Evolutionary conservation across 2,113 vertebrate genomes (phyloP).

Genomic region (Taurulus bubalis): DNA sequence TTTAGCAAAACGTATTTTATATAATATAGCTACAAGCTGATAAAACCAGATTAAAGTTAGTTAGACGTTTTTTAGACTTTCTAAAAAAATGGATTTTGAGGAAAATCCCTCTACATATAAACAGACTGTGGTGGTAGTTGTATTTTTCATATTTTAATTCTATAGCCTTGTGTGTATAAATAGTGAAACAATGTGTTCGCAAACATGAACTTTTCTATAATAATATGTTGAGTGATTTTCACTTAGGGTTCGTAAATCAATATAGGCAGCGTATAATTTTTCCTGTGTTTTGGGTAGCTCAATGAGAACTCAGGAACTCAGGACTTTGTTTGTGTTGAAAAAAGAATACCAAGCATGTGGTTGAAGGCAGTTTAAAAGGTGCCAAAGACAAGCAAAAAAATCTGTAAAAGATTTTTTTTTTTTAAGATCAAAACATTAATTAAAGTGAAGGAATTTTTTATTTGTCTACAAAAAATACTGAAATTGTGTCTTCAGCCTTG

Average conservation of each 20-base stretch:
- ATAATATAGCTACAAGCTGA: not conserved
- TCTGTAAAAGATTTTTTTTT: not conserved
- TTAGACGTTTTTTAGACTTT: too few species aligned
- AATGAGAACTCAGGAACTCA: not conserved
- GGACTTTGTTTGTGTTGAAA: not conserved
- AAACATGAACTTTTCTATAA: not conserved
- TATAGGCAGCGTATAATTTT: not conserved
- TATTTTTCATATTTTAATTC: not conserved
- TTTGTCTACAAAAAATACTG: not conserved
- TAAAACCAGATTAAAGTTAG: not conserved
- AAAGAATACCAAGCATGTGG: not conserved
- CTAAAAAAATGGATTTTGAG: too few species aligned
- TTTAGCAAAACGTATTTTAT: not conserved
- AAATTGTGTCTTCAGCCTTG: not conserved
- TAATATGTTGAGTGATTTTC: not conserved
- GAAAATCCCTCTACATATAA: too few species aligned
- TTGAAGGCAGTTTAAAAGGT: not conserved
- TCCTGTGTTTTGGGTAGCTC: not conserved
- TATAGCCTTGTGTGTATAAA: not conserved
- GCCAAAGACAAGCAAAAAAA: not conserved
- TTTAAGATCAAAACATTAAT: not conserved
- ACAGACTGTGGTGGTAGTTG: not conserved
- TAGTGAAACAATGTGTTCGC: not conserved
- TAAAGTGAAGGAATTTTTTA: not conserved
- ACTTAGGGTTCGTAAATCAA: not conserved